These are phyloP conservation scores for Ptiloglossa arizonensis DNA, from an alignment of 1,140 invertebrate genomes.

Conservation along the genomic window DNA sequence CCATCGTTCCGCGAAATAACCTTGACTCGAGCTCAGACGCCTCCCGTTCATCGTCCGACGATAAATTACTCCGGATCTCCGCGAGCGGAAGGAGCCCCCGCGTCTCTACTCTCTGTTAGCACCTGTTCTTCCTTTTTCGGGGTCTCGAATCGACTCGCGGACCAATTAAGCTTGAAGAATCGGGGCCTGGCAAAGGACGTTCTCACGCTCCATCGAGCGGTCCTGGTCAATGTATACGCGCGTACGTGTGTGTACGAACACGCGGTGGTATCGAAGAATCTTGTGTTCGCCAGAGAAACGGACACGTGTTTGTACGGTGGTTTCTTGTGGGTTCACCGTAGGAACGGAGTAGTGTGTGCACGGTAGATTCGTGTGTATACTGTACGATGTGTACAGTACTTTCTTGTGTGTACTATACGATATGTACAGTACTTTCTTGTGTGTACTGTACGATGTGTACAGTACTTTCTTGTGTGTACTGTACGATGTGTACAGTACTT, in stretches of 20 bases:
- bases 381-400: too few species aligned
- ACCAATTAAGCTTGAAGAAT: slow-evolving; percentile 63
- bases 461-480: too few species aligned
- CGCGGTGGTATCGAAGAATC: too few species aligned
- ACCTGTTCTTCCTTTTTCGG: slow-evolving; percentile 54
- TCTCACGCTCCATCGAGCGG: slow-evolving; percentile 59
- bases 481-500: too few species aligned
- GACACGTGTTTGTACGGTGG: too few species aligned
- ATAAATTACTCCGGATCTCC: slow-evolving; percentile 43
- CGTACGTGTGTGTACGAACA: background rate
- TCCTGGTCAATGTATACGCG: background rate
- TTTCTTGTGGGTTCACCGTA: too few species aligned
- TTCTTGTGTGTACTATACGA: too few species aligned
- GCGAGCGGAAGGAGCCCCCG: slow-evolving; percentile 40
- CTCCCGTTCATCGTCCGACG: slow-evolving; percentile 37
- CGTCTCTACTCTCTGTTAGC: slow-evolving; percentile 1
- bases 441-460: too few species aligned
- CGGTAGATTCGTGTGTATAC: too few species aligned
- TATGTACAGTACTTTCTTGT: too few species aligned
- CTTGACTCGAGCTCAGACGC: slow-evolving; percentile 38
- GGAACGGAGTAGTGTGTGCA: too few species aligned
- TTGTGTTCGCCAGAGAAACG: too few species aligned
- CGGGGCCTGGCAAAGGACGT: slow-evolving; percentile 51
- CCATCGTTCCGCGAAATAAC: background rate
- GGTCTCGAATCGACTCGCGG: slow-evolving; percentile 49